phyloP scores from a whole-genome alignment of 1,140 invertebrate species.

The Arctopsyche grandis region DNA sequence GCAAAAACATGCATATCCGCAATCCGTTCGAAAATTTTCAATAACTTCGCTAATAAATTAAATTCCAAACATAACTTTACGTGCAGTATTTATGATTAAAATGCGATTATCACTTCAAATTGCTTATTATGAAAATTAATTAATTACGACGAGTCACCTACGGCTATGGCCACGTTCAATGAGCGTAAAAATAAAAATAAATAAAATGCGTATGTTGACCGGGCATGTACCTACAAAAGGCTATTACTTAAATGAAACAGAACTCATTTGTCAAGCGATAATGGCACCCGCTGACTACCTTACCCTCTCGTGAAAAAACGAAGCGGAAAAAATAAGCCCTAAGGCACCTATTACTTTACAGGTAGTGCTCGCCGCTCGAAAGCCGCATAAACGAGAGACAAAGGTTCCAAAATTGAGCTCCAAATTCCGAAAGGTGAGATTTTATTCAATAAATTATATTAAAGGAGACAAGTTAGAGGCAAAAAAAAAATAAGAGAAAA shows the following conservation, averaged over 20 bases:
- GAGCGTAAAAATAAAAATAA: conserved; percentile 7
- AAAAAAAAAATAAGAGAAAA: too few relatives aligned
- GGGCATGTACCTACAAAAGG: conserved; percentile 49
- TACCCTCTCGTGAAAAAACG: conserved; percentile 45
- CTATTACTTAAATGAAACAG: conserved; percentile 54
- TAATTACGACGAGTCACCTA: too few relatives aligned
- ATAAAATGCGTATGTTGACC: conserved; percentile 32
- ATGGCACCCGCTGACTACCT: conserved; percentile 53
- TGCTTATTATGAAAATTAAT: too few relatives aligned
- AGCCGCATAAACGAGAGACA: conserved; percentile 20
- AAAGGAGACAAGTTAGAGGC: too few relatives aligned
- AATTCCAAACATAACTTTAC: too few relatives aligned
- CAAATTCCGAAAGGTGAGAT: neutral
- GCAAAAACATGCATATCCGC: too few relatives aligned
- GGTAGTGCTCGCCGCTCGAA: conserved; percentile 37
- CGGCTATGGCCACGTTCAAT: too few relatives aligned
- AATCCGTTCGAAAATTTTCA: too few relatives aligned
- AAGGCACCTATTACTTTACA: conserved; percentile 51
- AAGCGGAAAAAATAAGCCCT: conserved; percentile 44
- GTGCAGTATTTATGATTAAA: too few relatives aligned
- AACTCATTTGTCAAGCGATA: conserved; percentile 54
- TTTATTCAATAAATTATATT: too few relatives aligned
- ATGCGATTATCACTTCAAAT: too few relatives aligned
- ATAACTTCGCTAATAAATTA: too few relatives aligned
- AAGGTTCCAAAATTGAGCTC: neutral